Evolutionary conservation across 2,888 invertebrate species (phyloP).

Genomic region (Platycheirus albimanus): DNA sequence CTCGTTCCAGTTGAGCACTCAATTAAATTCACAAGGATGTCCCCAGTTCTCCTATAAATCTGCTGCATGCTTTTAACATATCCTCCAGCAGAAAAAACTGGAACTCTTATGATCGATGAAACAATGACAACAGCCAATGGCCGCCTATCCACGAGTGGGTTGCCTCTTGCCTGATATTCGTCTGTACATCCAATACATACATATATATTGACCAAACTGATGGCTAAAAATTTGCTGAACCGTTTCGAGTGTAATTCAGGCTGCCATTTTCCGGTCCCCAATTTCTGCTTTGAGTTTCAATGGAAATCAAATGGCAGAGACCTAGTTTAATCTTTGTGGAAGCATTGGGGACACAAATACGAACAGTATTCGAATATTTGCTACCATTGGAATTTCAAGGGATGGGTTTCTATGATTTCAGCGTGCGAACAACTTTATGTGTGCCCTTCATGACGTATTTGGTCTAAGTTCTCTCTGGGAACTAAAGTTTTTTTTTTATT

Average conservation of each 20-base stretch:
- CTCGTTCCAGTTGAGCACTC: conserved; percentile 53
- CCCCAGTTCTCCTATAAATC: background rate
- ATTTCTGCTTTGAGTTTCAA: conserved; percentile 32
- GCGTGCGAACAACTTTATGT: conserved; percentile 17
- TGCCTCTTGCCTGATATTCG: conserved; percentile 1
- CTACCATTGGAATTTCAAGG: conserved; percentile 29
- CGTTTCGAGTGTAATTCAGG: conserved; percentile 34
- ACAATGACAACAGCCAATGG: conserved; percentile 63
- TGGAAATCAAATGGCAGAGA: conserved; percentile 43
- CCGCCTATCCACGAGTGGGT: conserved; percentile 14
- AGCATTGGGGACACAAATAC: conserved; percentile 8
- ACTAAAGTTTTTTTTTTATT: background rate
- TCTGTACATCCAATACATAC: background rate
- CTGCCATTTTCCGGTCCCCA: conserved; percentile 28
- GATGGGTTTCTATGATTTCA: conserved; percentile 39
- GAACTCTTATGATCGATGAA: conserved; percentile 63
- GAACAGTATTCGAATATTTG: conserved; percentile 14
- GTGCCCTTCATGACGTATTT: conserved; percentile 16
- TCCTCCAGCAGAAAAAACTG: conserved; percentile 26
- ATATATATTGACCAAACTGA: conserved; percentile 29
- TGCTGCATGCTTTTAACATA: conserved; percentile 34
- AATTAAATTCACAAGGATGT: conserved; percentile 63
- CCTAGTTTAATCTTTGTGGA: conserved; percentile 32
- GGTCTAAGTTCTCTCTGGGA: background rate
- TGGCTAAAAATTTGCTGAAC: conserved; percentile 30